Evolutionary conservation across 2,888 invertebrate genomes (phyloP).

Genomic region (Cryptocephalus primarius): DNA sequence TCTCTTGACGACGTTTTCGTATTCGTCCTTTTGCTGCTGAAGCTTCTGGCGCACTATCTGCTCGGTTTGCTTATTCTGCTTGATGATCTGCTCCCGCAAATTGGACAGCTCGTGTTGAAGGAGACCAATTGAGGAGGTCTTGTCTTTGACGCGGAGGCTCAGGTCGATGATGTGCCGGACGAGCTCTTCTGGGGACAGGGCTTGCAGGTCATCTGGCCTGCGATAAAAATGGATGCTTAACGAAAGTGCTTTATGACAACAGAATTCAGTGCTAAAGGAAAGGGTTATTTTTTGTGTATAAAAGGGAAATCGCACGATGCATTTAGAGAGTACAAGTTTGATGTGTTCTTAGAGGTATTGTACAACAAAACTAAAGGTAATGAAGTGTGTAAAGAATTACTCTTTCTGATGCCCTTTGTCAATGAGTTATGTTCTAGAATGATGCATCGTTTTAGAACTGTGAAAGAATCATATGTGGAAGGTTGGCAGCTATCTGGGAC

Average conservation of each 20-base stretch:
- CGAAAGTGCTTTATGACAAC: neutral
- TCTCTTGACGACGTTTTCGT: constrained; percentile 59
- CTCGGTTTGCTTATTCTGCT: constrained; percentile 34
- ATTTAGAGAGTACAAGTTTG: no score
- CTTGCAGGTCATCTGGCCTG: constrained; percentile 44
- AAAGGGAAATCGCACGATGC: no score
- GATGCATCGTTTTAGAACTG: no score
- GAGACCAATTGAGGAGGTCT: constrained; percentile 46
- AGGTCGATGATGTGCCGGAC: constrained; percentile 51
- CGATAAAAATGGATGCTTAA: neutral
- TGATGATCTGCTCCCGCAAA: constrained; percentile 41
- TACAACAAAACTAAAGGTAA: no score
- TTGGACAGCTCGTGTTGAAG: constrained; percentile 49
- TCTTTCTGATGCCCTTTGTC: no score
- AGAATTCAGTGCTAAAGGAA: no score
- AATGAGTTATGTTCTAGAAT: no score
- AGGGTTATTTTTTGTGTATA: no score
- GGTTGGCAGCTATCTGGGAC: no score
- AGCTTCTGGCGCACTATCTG: constrained; percentile 37
- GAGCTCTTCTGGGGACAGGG: constrained; percentile 47
- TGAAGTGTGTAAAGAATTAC: no score
- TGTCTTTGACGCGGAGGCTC: constrained; percentile 49
- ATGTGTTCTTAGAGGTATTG: no score
- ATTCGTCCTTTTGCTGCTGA: constrained; percentile 55
- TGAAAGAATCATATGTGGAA: no score